Evolutionary conservation across 2,888 invertebrate species (phyloP).

Genomic region (Kuschelorhynchus macadamiae): DNA sequence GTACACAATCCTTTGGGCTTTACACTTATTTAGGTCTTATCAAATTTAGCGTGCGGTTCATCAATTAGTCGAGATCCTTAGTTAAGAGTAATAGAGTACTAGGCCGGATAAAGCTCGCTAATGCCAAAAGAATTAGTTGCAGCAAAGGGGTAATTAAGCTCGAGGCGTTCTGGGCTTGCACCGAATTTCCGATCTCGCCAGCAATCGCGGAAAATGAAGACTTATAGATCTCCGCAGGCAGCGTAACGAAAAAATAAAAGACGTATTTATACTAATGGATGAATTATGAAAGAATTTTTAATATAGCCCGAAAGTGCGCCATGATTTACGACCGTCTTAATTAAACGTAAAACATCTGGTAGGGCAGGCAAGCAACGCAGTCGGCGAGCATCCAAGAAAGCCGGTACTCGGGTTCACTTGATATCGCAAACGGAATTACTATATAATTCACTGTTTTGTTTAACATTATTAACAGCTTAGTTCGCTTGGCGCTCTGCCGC

Average conservation of each 20-base stretch:
- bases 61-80: constrained; percentile 60
- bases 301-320: constrained; percentile 59
- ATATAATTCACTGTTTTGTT: constrained; percentile 32
- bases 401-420: constrained; percentile 11
- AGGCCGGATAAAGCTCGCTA: constrained; percentile 42
- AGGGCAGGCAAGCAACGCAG: constrained; percentile 7
- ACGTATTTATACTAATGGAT: constrained; percentile 59
- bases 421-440: constrained; percentile 20
- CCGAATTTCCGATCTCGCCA: constrained; percentile 57
- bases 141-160: constrained; percentile 52
- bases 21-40: constrained; percentile 60
- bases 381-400: constrained; percentile 9
- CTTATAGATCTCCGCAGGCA: constrained; percentile 52
- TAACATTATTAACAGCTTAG: constrained; percentile 36
- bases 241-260: constrained; percentile 37
- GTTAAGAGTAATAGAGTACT: constrained; percentile 43
- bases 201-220: constrained; percentile 57
- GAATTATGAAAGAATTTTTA: constrained; percentile 63
- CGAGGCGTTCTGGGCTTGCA: constrained; percentile 51
- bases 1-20: constrained; percentile 45
- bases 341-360: constrained; percentile 61
- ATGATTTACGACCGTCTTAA: constrained; percentile 64
- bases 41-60: constrained; percentile 59
- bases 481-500: constrained; percentile 14
- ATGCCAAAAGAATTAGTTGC: constrained; percentile 59